Percentiles rank a stretch among this genome's conserved stretches.
Evolutionary conservation across 2,888 invertebrate species (phyloP).

Genomic region (Brachyptera risi): DNA sequence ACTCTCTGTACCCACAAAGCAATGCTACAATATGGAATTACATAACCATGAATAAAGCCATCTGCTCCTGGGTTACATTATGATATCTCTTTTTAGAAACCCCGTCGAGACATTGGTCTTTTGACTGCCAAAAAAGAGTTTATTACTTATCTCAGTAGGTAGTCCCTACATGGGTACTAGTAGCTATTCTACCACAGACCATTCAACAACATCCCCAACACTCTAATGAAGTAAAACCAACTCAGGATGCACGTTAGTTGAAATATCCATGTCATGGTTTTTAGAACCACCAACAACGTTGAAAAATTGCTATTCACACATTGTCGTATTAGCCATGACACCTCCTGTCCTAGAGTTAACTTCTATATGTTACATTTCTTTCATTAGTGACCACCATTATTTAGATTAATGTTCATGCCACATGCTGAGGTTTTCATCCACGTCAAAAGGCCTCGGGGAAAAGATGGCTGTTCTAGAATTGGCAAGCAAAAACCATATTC

Average conservation of each 20-base stretch:
- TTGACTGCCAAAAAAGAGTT: conserved; percentile 13
- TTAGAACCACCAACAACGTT: conserved; percentile 39
- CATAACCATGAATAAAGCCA: conserved; percentile 6
- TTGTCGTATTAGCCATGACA: conserved; percentile 50
- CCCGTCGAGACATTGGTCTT: conserved; percentile 14
- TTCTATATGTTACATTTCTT: conserved; percentile 48
- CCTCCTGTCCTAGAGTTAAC: conserved; percentile 42
- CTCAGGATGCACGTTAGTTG: conserved; percentile 15
- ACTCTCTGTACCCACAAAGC: too few species aligned
- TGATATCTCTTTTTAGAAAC: conserved; percentile 6
- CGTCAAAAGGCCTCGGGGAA: conserved; percentile 1
- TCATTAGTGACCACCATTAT: conserved; percentile 48
- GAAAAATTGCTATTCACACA: conserved; percentile 49
- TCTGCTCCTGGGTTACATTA: conserved; percentile 9
- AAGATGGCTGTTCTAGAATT: too few species aligned
- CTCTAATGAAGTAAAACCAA: conserved; percentile 20
- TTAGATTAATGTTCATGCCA: conserved; percentile 49
- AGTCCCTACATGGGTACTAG: background rate
- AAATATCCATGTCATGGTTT: conserved; percentile 3
- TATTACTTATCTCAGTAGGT: conserved; percentile 9
- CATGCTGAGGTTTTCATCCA: conserved; percentile 22
- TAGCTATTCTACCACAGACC: background rate
- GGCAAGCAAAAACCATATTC: too few species aligned
- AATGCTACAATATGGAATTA: background rate
- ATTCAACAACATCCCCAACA: background rate